Evolutionary conservation across 2,888 invertebrate species (phyloP).

Genomic region (Oxyteleia sp.): DNA sequence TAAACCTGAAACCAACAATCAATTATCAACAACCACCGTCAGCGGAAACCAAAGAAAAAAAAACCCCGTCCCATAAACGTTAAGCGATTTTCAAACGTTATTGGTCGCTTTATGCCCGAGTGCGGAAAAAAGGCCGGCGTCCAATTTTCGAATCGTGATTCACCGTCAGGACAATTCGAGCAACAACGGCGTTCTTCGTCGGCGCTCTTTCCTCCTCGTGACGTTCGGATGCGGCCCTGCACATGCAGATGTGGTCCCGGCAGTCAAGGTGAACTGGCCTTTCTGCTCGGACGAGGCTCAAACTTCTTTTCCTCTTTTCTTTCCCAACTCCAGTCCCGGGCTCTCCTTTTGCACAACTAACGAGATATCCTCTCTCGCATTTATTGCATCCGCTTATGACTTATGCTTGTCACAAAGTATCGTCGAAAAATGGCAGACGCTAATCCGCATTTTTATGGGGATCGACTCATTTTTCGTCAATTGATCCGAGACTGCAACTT

Average conservation of each 20-base stretch:
- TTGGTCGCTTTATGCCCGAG: too few relatives aligned
- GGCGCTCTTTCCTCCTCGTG: too few relatives aligned
- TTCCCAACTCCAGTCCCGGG: conserved; percentile 60
- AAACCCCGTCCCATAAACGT: too few relatives aligned
- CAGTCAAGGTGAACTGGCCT: conserved; percentile 87
- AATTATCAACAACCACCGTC: too few relatives aligned
- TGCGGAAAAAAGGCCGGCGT: too few relatives aligned
- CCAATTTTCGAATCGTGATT: too few relatives aligned
- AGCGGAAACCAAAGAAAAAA: too few relatives aligned
- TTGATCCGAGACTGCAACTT: background rate
- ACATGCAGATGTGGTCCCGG: conserved; percentile 81
- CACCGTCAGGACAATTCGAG: too few relatives aligned
- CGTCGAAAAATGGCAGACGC: conserved; percentile 50
- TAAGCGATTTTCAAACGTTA: too few relatives aligned
- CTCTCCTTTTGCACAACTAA: conserved; percentile 79
- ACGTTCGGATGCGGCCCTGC: too few relatives aligned
- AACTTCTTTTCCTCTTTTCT: conserved; percentile 75
- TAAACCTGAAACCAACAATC: too few relatives aligned
- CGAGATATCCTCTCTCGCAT: conserved; percentile 81
- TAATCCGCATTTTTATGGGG: conserved; percentile 48
- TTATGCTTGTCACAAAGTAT: conserved; percentile 62
- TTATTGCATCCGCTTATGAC: conserved; percentile 67
- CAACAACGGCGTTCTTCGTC: too few relatives aligned
- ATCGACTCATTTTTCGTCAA: conserved; percentile 21
- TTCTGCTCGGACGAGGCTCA: conserved; percentile 77